phyloP scores from a whole-genome alignment of 2,113 vertebrate genomes.

The Erpornis zantholeuca region DNA sequence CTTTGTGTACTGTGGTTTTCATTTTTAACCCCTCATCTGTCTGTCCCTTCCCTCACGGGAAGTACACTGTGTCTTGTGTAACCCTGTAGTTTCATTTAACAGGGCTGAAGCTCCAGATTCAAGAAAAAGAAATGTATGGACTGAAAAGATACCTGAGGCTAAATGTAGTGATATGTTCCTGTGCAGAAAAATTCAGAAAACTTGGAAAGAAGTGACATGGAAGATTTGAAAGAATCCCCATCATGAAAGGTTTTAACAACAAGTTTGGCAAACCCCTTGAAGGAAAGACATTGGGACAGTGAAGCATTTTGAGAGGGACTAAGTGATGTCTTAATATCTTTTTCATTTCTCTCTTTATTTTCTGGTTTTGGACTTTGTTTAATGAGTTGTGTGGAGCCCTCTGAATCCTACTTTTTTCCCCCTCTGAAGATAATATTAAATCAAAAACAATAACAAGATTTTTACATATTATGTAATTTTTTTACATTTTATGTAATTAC shows the following conservation, averaged over 20 bases:
- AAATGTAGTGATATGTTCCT: background rate
- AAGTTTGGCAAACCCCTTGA: background rate
- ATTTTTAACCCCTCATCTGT: background rate
- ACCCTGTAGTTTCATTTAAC: background rate
- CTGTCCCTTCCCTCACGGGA: background rate
- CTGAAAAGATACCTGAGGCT: background rate
- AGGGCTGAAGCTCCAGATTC: background rate
- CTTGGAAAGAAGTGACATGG: background rate
- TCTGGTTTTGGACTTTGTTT: background rate
- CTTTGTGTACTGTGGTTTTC: background rate
- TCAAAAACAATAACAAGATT: background rate
- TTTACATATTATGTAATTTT: background rate
- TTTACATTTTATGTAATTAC: background rate
- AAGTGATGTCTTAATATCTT: background rate
- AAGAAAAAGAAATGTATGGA: background rate
- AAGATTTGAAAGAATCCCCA: background rate
- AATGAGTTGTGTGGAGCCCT: background rate
- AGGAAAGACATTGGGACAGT: background rate
- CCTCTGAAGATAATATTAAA: background rate
- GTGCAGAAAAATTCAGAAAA: background rate
- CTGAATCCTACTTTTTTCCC: fast-evolving
- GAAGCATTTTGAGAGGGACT: background rate
- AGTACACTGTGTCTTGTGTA: background rate
- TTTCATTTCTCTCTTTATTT: background rate
- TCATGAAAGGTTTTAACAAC: background rate